phyloP scores from a whole-genome alignment of 2,113 vertebrate species.

The Rhynchomys soricoides region DNA sequence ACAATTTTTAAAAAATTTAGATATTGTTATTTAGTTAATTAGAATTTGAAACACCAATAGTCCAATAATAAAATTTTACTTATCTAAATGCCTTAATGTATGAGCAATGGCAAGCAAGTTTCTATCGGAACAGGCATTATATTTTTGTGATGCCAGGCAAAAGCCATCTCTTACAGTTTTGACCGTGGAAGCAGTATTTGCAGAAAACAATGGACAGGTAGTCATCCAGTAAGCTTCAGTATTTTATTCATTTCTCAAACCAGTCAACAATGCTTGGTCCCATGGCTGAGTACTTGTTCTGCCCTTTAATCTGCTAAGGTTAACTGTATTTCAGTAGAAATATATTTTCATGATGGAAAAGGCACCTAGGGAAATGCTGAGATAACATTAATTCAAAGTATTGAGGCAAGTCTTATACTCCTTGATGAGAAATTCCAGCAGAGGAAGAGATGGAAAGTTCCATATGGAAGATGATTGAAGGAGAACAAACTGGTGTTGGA shows the following conservation, averaged over 20 bases:
- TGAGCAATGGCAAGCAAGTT: background rate
- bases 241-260: background rate
- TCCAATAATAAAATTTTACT: background rate
- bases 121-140: background rate
- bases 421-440: background rate
- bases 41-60: background rate
- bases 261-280: background rate
- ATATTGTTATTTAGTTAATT: background rate
- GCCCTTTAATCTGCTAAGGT: slow-evolving; percentile 13
- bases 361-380: background rate
- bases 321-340: slow-evolving; percentile 23
- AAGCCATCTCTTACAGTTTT: background rate
- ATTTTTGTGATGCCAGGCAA: background rate
- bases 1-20: background rate
- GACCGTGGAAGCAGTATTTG: background rate
- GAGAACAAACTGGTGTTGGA: background rate
- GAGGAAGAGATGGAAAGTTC: background rate
- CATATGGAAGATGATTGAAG: background rate
- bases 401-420: background rate
- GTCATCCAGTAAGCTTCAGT: background rate
- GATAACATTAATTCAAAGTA: slow-evolving; percentile 21
- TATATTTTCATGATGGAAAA: slow-evolving; percentile 21
- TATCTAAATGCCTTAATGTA: background rate
- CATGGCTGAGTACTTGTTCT: background rate
- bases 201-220: background rate